These are phyloP conservation scores for Platycnemis pennipes DNA, from an alignment of 2,888 invertebrate species.

Conservation along the genomic window DNA sequence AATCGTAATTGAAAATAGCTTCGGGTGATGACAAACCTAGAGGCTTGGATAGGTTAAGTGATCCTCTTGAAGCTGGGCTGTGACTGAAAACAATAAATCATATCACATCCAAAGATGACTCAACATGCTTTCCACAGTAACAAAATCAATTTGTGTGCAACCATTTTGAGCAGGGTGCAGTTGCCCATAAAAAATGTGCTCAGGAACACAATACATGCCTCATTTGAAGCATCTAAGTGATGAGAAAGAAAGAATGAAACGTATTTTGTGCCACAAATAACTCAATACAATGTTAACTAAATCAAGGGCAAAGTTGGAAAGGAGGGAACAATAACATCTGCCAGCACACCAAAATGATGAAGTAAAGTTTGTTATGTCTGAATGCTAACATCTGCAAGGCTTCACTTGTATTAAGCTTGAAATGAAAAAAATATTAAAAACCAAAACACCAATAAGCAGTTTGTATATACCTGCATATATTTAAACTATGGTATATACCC, in stretches of 20 bases:
- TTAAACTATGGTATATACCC: conserved; percentile 10
- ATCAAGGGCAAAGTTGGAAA: conserved; percentile 24
- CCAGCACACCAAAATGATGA: neutral
- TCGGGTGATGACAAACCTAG: conserved; percentile 66
- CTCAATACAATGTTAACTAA: neutral
- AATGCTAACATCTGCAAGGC: conserved; percentile 34
- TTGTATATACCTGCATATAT: conserved; percentile 4
- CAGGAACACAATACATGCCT: conserved; percentile 59
- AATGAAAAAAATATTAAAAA: conserved; percentile 33
- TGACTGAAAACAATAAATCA: conserved; percentile 65
- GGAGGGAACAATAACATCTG: conserved; percentile 21
- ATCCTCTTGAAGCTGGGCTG: conserved; percentile 64
- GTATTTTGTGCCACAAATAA: neutral
- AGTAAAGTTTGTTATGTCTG: conserved; percentile 32
- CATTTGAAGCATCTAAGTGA: conserved; percentile 29
- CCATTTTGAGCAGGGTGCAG: conserved; percentile 1
- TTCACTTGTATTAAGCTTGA: neutral
- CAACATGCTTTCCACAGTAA: conserved; percentile 55
- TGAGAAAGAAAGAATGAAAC: conserved; percentile 40
- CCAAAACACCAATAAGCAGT: neutral
- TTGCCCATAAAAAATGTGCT: conserved; percentile 60
- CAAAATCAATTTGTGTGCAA: conserved; percentile 14
- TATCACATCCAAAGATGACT: conserved; percentile 67
- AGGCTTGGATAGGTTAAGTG: conserved; percentile 67
- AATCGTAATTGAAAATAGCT: conserved; percentile 49